Base-by-base conservation (phyloP, 1,140 invertebrate species). In the Drosophila micromelanica region DNA sequence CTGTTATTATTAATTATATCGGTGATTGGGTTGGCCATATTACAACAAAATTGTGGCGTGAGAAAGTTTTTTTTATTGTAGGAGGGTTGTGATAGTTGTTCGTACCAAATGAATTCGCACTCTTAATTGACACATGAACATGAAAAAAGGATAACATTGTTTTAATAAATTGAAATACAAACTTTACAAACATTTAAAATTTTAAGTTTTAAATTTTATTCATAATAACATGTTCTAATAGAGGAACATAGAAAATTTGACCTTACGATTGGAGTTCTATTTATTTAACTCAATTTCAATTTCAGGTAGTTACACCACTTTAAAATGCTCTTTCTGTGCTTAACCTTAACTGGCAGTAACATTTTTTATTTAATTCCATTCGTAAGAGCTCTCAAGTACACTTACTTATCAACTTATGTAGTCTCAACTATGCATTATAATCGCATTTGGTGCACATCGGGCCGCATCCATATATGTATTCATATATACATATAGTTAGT, bases 1-100 rank as follows among this genome's bases (percentile, higher is more conserved):
- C 62, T 73, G 60, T 73, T 78, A 73, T 87, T 87, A 87, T 82
- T 86, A 87, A 76, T 85, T 81, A 86, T 86, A 87, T 86, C 82
- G 81, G 82, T 86, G 82, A 86, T 86, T 87, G 82, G 82, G 81
- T 86, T 85, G 80, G 37, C 69, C 73, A 65, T 57, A 64, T 67
- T 70, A 79, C 43, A 61, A 52, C 52, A 71, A 72, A 80, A 81
- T 76, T 63, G 78, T 78, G 78, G 71, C 81, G 82, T 86, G 81
- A 87, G 81, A 86, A 86, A 81, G 81, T 81, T 65, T 71, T 32
- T 9, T 11, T 45, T 27, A 55, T 30, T 76, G 52, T 77, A 60
- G 68, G 67, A 70, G 67, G 35, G 49, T 38, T 59, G 48, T 35
- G 46, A 27, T 48, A 23, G 27, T 54, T 69, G 35, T 52, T 56